Base-by-base conservation (phyloP, 2,113 vertebrate species). In the Siphamia tubifer region DNA sequence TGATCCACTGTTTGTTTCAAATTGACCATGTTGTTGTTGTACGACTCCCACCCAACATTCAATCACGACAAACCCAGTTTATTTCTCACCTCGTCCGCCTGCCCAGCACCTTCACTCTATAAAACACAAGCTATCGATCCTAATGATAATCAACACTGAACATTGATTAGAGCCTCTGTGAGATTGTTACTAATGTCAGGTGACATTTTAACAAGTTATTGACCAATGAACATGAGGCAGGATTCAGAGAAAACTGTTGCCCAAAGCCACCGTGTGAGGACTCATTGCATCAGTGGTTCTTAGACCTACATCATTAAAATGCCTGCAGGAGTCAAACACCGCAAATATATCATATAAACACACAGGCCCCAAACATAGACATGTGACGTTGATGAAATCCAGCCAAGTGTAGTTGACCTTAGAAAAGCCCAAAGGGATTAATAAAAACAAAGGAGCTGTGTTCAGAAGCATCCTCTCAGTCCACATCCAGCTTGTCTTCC, bases 1-100 rank as follows among this genome's bases (percentile, higher is more conserved):
- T 73, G 87, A 92, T 89, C 67, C 20, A 56, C 52, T 79, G 76
- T 74, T 83, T 74, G 31, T 61, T 64, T 82, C 55, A 80, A 78
- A 85, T 61, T 64, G 79, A 74, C 72, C 61, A 44, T 60, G 74
- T 66, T 80, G 68, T 54, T 68, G 72, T 79, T 66, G 67, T 72
- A 63, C 56, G 61, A 64, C 63, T 17, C 68, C 38, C 61, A 68
- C 39, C 70, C 49, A 36, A 55, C 60, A 73, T 79, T 79, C 39
- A 62, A 28, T 49, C 38, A 43, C 62, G 36, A 80, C 35, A 57
- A 68, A 27, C 27, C 21, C 12, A 39, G 57, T 72, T 66, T 36
- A 25, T 70, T 54, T 39, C 61, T 47, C 23, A 40, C 64, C 43
- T 66, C 38, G 47, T 56, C 55, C 38, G 10, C 48, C 55, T 62